phyloP scores from a whole-genome alignment of 1,140 invertebrate species.

The Trypoxylus dichotomus region DNA sequence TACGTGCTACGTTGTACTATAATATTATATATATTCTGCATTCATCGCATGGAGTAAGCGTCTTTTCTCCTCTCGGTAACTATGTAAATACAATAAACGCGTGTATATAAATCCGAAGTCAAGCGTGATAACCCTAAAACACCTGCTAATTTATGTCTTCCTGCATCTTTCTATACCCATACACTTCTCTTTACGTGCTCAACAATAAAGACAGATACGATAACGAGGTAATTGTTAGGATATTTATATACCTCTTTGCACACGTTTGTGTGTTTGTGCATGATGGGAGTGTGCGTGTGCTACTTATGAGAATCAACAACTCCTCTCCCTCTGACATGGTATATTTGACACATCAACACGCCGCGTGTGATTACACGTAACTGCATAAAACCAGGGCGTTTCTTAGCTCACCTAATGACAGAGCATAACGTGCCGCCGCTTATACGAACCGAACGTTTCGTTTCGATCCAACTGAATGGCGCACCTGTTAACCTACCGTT shows the following conservation, averaged over 20 bases:
- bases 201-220: conserved; percentile 10
- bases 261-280: neutral
- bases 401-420: conserved; percentile 42
- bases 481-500: conserved; percentile 17
- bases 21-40: no score
- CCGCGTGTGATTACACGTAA: conserved; percentile 42
- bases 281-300: conserved; percentile 32
- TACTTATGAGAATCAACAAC: conserved; percentile 23
- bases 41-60: no score
- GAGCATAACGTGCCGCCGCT: conserved; percentile 32
- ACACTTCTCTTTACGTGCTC: neutral
- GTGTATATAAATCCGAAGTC: no score
- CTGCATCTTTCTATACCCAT: neutral
- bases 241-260: neutral
- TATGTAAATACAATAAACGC: no score
- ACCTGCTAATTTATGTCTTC: conserved; percentile 3
- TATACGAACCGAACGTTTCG: conserved; percentile 26
- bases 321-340: conserved; percentile 34
- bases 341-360: conserved; percentile 43
- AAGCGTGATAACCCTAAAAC: neutral
- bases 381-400: conserved; percentile 43
- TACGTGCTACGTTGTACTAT: no score
- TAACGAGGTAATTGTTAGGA: conserved; percentile 18
- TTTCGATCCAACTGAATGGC: neutral
- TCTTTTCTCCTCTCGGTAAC: no score